A percentile compares a stretch with the other conserved stretches of the same genome.
Evolutionary conservation across 64 coral and sea anemone species (phyloP).

Genomic region (Catalaphyllia jardinei): DNA sequence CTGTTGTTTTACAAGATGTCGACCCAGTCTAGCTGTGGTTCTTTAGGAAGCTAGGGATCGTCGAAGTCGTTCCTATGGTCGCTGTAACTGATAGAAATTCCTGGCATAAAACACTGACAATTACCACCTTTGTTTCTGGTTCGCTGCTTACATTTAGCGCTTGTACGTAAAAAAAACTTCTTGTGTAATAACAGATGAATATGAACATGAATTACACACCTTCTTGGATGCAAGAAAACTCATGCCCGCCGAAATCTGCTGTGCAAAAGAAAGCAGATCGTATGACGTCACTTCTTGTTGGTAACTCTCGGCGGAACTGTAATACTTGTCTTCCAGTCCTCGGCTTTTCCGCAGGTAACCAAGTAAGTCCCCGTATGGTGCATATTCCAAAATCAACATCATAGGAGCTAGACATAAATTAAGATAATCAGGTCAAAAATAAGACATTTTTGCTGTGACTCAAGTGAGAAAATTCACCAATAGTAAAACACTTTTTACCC

Average conservation of each 20-base stretch:
- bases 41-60: too few relatives aligned
- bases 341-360: conserved; percentile 55
- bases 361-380: conserved; percentile 63
- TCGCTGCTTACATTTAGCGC: too few relatives aligned
- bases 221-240: conserved; percentile 60
- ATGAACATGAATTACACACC: background rate
- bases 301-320: conserved; percentile 25
- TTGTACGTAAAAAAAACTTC: too few relatives aligned
- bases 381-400: conserved; percentile 71
- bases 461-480: too few relatives aligned
- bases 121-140: background rate
- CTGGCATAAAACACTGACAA: too few relatives aligned
- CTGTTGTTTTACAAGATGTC: too few relatives aligned
- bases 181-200: too few relatives aligned
- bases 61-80: too few relatives aligned
- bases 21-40: too few relatives aligned
- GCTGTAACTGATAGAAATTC: too few relatives aligned
- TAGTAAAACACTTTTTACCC: too few relatives aligned
- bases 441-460: too few relatives aligned
- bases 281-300: conserved; percentile 48
- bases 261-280: conserved; percentile 49
- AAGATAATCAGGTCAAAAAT: background rate
- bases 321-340: conserved; percentile 74
- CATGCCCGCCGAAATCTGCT: conserved; percentile 71
- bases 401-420: conserved; percentile 25